Evolutionary conservation across 2,888 invertebrate genomes (phyloP), one percentile per base, ranked within the genome.

Genomic region (Acrobasis consociella): DNA sequence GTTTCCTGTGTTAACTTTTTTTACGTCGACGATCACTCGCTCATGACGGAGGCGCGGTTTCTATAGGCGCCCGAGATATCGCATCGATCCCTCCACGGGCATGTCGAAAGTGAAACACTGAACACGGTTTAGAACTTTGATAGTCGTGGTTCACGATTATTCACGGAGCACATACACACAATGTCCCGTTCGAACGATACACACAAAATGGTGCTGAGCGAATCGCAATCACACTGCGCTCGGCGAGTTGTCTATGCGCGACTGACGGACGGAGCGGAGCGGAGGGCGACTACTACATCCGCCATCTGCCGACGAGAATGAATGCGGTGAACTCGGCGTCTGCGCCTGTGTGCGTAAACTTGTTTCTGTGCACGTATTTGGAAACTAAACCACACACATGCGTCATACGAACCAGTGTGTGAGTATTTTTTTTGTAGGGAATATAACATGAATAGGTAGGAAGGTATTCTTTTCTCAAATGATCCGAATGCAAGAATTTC

Each of bases 301-400:
- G 92, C 92, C 92, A 93, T 93, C 91, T 91, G 91, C 91, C 91
- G 92, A 89, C 90, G 86, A 85, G 89, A 91, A 89, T 89, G 91
- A 91, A 90, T 88, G 88, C 87, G 86, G 86, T 87, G 84, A 88
- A 88, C 87, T 86, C 82, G 83, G 72, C 75, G 73, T 65, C 65
- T 69, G 75, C 73, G 75, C 66, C 67, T 72, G 86, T 87, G 85
- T 84, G 86, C 76, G 82, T 69, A 62, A 31, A 67, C 69, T 67
- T 76, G 75, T 83, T 70, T 69, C 70, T 78, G 77, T 80, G 37
- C 11, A 81, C 73, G 72, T 74, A 81, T 64, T 58, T 56, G 72
- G 76, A 81, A 80, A 76, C 38, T 60, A 42, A 42, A 50, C 38
- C 79, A 81, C 77, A 75, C 76, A 74, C 79, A 83, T 82, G 75